Evolutionary conservation across 1,140 invertebrate genomes (phyloP), one percentile per base, ranked within the genome.

Genomic region (Holotrichia oblita): DNA sequence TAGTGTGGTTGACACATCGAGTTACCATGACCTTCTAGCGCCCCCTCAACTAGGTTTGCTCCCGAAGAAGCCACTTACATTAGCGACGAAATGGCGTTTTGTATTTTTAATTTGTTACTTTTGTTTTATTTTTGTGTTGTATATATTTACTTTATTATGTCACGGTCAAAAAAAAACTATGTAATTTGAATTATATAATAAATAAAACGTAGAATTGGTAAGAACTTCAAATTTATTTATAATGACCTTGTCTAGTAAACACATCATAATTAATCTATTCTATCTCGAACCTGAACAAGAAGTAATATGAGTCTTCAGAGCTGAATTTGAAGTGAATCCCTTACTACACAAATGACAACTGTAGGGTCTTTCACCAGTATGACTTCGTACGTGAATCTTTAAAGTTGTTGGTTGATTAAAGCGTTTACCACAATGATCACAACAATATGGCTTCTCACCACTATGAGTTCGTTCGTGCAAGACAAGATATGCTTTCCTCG

Each of bases 401-500:
- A 89, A 82, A 0, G 88, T 87, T 24, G 86, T 86, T 10, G 85
- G 73, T 75, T 89, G 88, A 2, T 86, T 87, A n/a, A 74, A 74
- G 8, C 12, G 6, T 74, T 74, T 74, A 0, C 41, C 41, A 8
- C 73, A 74, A 8, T 22, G 9, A 9, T 3, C 40, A 8, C 73
- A 74, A 14, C 4, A 17, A 17, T 74, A 74, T 12, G 73, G 73
- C 40, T 44, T 74, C 41, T 74, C 73, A 0, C 41, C 41, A 9
- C 0, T 74, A 9, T 74, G 73, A 14, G 40, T 74, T n/a, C 73
- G 7, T 17, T 74, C 73, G 34, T 74, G 73, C 34, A 74, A 10
- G 0, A 69, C 22, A 55, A 92, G 83, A 78, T 90, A 91, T 79
- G 89, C 89, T n/a, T 90, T 89, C 79, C 89, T 89, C 0, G 89